phyloP scores from a whole-genome alignment of 2,113 vertebrate genomes.

The Lophotis ruficrista region DNA sequence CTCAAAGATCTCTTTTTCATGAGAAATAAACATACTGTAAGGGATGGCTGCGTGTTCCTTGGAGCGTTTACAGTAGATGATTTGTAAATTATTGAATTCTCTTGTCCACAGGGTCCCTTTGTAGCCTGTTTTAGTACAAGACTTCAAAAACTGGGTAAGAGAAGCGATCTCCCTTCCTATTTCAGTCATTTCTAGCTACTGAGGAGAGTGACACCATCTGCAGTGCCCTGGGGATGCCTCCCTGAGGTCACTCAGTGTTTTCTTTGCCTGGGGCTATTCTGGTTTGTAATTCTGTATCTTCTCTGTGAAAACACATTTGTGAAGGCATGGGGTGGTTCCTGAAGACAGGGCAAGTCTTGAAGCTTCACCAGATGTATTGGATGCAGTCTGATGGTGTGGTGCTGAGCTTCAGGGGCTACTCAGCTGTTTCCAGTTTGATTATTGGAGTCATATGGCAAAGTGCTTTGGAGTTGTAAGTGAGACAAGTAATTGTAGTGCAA shows the following conservation, averaged over 20 bases:
- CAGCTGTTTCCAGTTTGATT: not conserved
- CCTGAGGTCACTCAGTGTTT: not conserved
- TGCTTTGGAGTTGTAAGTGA: not conserved
- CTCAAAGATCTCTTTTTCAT: not conserved
- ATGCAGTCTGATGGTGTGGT: not conserved
- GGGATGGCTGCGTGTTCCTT: not conserved
- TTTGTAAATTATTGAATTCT: not conserved
- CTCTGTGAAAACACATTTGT: not conserved
- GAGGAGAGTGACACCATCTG: not conserved
- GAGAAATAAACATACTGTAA: not conserved
- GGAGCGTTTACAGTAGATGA: accelerated
- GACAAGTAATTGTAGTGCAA: not conserved
- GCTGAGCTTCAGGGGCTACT: not conserved
- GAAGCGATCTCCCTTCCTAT: not conserved
- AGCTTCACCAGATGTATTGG: not conserved
- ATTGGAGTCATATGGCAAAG: not conserved
- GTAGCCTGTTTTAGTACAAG: not conserved
- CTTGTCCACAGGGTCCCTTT: not conserved
- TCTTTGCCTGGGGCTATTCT: not conserved
- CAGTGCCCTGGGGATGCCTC: not conserved
- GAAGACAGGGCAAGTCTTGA: not conserved
- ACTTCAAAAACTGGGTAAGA: not conserved
- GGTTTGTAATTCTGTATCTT: not conserved
- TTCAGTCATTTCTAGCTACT: not conserved
- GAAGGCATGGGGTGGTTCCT: not conserved